Evolutionary conservation across 2,797 vertebrate genomes (phyloP).

Genomic region (Schizothorax lantsangensis): DNA sequence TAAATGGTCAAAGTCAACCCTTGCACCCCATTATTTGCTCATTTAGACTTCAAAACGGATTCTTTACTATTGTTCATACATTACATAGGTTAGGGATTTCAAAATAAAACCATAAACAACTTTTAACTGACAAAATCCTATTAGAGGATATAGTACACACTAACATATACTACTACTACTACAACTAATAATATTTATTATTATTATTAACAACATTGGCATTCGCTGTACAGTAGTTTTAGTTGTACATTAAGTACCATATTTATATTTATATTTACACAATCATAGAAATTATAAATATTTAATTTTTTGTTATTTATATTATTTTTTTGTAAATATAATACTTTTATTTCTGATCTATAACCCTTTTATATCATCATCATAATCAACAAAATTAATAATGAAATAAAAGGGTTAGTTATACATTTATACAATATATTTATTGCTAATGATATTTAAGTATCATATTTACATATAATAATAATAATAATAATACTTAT

Average conservation of each 20-base stretch:
- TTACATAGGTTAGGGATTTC: neutral
- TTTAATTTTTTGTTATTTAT: neutral
- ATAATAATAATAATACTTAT: neutral
- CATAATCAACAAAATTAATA: too few species aligned
- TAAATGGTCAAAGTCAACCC: neutral
- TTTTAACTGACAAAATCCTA: too few species aligned
- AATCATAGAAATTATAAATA: too few species aligned
- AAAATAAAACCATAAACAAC: neutral
- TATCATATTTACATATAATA: neutral
- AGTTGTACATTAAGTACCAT: neutral
- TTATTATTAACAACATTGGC: too few species aligned
- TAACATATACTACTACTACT: too few species aligned
- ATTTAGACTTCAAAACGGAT: constrained; percentile 4
- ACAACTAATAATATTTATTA: too few species aligned
- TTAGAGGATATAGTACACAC: too few species aligned
- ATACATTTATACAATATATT: too few species aligned
- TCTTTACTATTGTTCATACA: neutral
- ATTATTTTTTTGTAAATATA: neutral
- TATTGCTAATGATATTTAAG: neutral
- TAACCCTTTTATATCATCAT: neutral
- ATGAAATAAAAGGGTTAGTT: too few species aligned
- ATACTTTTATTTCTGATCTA: neutral
- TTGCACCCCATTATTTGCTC: neutral
- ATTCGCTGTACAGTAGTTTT: too few species aligned
- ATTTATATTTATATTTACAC: too few species aligned